Evolutionary conservation across 2,888 invertebrate genomes (phyloP), one percentile per base, ranked within the genome.

Genomic region (Tinea semifulvella): DNA sequence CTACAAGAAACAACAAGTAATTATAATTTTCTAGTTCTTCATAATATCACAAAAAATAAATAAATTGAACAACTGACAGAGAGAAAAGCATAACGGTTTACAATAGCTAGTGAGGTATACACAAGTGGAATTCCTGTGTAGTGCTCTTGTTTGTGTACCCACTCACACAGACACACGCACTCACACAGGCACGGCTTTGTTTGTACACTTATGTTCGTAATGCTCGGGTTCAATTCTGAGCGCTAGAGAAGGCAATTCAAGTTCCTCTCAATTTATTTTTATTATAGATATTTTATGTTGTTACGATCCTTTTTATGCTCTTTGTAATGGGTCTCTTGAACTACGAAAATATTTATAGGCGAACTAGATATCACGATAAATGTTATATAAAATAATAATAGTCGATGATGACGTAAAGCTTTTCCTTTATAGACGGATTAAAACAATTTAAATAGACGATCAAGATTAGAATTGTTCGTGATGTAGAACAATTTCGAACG

Each of bases 241-340:
- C 43, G 43, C 27, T 43, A 28, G 43, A 43, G 43, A 43, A 28
- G 43, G 43, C 43, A 43, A 43, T 43, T 43, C 43, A 19, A 43
- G 43, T 28, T 43, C 43, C 43, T 43, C 43, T 43, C 43, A 43
- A 43, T 43, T 43, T 43, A 43, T 43, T 43, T 43, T 43, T 43
- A 43, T 43, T 43, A 43, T 43, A 43, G 43, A 43, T 43, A 43
- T 43, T 43, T 43, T 43, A 43, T 31, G 43, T 43, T 43, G 28
- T 43, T 43, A 43, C 28, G 43, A 28, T 43, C 43, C 43, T 43
- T 43, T 43, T 43, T 28, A 43, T 43, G 43, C 43, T 43, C 31
- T 43, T 43, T 43, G 43, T 43, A 43, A 43, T 43, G 43, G 43
- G 43, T 31, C 43, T 43, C 31, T 43, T 28, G 43, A 43, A 43